phyloP scores from a whole-genome alignment of 2,888 invertebrate genomes.

The Apotomis capreana region DNA sequence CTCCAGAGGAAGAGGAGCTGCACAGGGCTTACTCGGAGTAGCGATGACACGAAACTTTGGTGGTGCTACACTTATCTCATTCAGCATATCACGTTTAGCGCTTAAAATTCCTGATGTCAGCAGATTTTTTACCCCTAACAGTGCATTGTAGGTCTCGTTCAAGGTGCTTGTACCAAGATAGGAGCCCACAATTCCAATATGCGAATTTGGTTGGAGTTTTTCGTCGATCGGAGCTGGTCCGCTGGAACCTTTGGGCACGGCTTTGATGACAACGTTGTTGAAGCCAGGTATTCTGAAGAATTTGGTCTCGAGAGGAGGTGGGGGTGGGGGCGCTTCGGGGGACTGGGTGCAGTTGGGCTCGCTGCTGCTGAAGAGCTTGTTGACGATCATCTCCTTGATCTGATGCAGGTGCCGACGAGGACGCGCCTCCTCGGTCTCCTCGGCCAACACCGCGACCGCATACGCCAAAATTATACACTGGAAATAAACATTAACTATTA shows the following conservation, averaged over 20 bases:
- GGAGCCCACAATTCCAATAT: constrained; percentile 33
- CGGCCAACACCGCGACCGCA: constrained; percentile 47
- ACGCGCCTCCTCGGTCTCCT: constrained; percentile 20
- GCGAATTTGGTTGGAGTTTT: constrained; percentile 20
- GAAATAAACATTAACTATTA: constrained; percentile 46
- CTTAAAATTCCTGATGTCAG: constrained; percentile 38
- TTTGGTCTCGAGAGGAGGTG: not conserved
- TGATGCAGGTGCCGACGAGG: constrained; percentile 26
- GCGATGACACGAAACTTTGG: not conserved
- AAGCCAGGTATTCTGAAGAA: constrained; percentile 39
- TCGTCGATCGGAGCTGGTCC: constrained; percentile 4
- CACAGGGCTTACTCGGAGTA: constrained; percentile 23
- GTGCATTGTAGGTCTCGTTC: constrained; percentile 37
- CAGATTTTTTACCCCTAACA: constrained; percentile 39
- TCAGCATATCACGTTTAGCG: constrained; percentile 4
- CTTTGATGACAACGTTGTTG: constrained; percentile 39
- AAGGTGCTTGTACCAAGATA: constrained; percentile 40
- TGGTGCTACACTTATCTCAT: constrained; percentile 17
- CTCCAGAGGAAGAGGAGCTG: not conserved
- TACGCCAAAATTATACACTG: constrained; percentile 57
- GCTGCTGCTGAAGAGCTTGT: constrained; percentile 22
- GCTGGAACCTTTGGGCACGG: constrained; percentile 31
- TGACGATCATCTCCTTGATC: constrained; percentile 28
- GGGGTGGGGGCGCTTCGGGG: not conserved
- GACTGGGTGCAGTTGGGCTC: constrained; percentile 7